A percentile compares a stretch with the other conserved stretches of the same genome.
Conservation (phyloP, 2,797 vertebrate genomes). For the Coilia nasus region DNA sequence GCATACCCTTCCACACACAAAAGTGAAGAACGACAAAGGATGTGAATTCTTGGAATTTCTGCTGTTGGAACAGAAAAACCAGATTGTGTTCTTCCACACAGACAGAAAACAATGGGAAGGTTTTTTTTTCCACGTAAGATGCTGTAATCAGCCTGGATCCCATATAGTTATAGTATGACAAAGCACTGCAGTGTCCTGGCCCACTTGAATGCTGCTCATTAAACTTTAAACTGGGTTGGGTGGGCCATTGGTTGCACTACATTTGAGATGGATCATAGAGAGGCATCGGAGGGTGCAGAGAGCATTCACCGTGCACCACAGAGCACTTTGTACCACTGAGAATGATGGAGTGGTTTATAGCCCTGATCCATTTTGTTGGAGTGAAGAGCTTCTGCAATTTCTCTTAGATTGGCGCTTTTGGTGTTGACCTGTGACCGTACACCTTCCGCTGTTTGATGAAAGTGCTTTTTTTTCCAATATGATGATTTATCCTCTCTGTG, state of each 20-base stretch:
- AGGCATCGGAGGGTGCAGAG: not conserved
- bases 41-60: too few relatives aligned
- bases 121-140: not conserved
- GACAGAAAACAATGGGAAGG: too few relatives aligned
- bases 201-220: constrained; percentile 13
- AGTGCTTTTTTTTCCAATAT: not conserved
- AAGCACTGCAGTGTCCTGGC: not conserved
- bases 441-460: not conserved
- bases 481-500: not conserved
- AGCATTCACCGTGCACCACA: not conserved
- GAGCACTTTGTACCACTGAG: not conserved
- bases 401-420: not conserved
- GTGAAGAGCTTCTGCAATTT: not conserved
- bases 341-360: not conserved
- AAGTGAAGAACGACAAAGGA: too few relatives aligned
- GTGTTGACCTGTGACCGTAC: not conserved
- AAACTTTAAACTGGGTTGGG: constrained; percentile 14
- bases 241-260: not conserved
- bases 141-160: not conserved
- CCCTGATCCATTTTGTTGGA: not conserved
- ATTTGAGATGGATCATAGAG: not conserved
- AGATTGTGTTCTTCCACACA: too few relatives aligned
- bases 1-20: not conserved
- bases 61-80: too few relatives aligned
- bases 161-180: not conserved